A percentile compares a stretch with the other conserved stretches of the same genome.
phyloP scores from a whole-genome alignment of 1,140 invertebrate genomes.

The Brachionus rotundiformis region DNA sequence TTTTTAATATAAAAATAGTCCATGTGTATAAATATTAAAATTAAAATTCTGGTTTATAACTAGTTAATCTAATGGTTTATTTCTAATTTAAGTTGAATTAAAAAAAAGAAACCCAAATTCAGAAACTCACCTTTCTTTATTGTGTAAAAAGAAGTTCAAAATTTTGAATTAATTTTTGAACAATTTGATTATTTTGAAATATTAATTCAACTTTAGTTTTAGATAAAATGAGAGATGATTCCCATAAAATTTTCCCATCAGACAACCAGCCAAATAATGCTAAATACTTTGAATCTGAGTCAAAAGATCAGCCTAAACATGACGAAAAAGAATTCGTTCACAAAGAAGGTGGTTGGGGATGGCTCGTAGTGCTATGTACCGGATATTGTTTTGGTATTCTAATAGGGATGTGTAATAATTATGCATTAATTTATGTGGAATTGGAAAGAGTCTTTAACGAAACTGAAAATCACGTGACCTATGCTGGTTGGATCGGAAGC shows the following conservation, averaged over 20 bases:
- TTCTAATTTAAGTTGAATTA: too few species aligned
- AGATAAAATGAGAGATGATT: background rate
- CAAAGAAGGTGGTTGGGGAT: conserved; percentile 3
- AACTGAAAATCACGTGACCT: conserved; percentile 42
- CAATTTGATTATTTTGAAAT: too few species aligned
- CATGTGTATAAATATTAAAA: too few species aligned
- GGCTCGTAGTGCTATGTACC: conserved; percentile 12
- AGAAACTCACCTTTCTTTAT: too few species aligned
- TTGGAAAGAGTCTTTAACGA: conserved; percentile 36
- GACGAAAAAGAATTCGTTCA: background rate
- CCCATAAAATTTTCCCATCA: background rate
- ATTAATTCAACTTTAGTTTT: too few species aligned
- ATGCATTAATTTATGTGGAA: conserved; percentile 42
- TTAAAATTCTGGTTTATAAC: too few species aligned
- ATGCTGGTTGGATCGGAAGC: conserved; percentile 40
- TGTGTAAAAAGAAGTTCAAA: too few species aligned
- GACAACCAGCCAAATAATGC: background rate
- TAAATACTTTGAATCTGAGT: background rate
- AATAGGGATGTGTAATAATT: conserved; percentile 36
- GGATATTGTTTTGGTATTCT: conserved; percentile 49
- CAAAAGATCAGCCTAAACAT: background rate
- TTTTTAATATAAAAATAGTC: too few species aligned
- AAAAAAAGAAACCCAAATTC: too few species aligned
- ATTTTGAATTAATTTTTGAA: too few species aligned
- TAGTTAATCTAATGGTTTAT: too few species aligned